Evolutionary conservation across 2,888 invertebrate genomes (phyloP).

Genomic region (Tenthredo notha): DNA sequence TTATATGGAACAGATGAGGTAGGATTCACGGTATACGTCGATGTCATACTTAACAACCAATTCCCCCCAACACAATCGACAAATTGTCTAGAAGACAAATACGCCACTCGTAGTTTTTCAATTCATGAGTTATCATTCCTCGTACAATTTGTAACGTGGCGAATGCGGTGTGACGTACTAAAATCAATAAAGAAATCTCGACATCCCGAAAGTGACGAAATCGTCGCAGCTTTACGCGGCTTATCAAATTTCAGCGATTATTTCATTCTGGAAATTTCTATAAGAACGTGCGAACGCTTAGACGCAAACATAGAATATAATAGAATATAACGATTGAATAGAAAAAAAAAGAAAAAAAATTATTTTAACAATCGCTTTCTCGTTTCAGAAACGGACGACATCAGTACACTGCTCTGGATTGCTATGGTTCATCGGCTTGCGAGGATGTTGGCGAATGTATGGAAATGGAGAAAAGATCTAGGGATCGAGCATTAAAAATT

Average conservation of each 20-base stretch:
- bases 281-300: background rate
- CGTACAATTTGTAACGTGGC: background rate
- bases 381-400: slow-evolving; percentile 78
- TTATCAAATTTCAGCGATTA: background rate
- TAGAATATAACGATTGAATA: background rate
- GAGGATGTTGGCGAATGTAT: slow-evolving; percentile 82
- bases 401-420: slow-evolving; percentile 85
- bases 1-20: slow-evolving; percentile 41
- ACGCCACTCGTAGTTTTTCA: background rate
- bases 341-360: background rate
- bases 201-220: background rate
- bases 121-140: background rate
- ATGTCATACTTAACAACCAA: slow-evolving; percentile 5
- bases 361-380: slow-evolving; percentile 60
- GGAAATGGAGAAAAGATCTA: slow-evolving; percentile 83
- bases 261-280: background rate
- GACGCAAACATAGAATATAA: background rate
- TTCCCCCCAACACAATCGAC: background rate
- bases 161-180: background rate
- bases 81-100: background rate
- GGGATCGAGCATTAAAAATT: slow-evolving; percentile 84
- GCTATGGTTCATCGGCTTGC: slow-evolving; percentile 78
- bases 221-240: background rate
- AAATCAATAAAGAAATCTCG: background rate
- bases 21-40: slow-evolving; percentile 8